Percentiles rank a stretch among this genome's conserved stretches.
Evolutionary conservation across 2,888 invertebrate genomes (phyloP).

Genomic region (Acanthosepion lycidas): DNA sequence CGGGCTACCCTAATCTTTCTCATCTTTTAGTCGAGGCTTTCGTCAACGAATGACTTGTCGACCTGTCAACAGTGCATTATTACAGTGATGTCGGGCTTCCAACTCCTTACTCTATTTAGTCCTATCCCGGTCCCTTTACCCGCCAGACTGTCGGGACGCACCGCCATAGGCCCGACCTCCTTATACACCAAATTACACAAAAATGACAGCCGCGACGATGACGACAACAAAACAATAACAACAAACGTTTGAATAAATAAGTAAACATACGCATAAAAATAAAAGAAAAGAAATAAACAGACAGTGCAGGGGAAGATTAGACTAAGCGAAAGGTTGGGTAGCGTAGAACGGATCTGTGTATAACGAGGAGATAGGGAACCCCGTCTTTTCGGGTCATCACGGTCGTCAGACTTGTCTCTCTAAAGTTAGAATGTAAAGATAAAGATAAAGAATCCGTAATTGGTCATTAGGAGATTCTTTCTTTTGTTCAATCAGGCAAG

Average conservation of each 20-base stretch:
- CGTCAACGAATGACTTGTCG: slow-evolving; percentile 18
- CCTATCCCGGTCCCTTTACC: background rate
- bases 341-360: no score
- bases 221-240: background rate
- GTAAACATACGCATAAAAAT: background rate
- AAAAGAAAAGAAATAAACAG: no score
- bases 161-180: background rate
- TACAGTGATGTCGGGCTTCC: background rate
- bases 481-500: no score
- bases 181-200: background rate
- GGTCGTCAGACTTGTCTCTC: no score
- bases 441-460: no score
- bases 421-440: no score
- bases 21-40: background rate
- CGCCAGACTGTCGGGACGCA: background rate
- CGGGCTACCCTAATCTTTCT: slow-evolving; percentile 1
- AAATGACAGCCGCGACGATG: slow-evolving; percentile 4
- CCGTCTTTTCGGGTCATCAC: no score
- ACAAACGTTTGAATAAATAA: background rate
- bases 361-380: no score
- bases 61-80: background rate
- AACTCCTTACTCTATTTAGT: background rate
- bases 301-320: no score
- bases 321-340: no score
- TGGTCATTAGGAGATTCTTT: no score